These are phyloP conservation scores for Nesogale talazaci DNA, from an alignment of 2,113 vertebrate species.

Conservation along the genomic window DNA sequence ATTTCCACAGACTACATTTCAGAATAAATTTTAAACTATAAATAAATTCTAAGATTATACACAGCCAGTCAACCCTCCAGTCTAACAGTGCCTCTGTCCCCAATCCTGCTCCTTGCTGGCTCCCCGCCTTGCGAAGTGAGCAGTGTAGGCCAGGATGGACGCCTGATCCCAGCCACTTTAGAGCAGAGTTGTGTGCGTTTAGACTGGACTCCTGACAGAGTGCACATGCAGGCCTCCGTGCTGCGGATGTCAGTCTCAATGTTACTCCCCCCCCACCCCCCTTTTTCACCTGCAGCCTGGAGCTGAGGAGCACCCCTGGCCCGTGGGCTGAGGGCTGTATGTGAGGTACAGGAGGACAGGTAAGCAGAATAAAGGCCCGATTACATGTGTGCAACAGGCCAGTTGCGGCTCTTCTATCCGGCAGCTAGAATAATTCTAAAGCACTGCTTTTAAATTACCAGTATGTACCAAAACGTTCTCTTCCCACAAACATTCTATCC, in stretches of 20 bases:
- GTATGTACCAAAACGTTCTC: not conserved
- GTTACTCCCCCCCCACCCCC: no score
- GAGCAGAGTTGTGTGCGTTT: no score
- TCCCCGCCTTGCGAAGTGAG: no score
- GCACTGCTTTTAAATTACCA: no score
- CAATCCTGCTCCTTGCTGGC: no score
- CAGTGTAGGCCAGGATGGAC: no score
- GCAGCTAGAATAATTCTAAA: slow-evolving; percentile 45
- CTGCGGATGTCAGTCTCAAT: no score
- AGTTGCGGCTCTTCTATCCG: slow-evolving; percentile 22
- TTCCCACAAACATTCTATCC: not conserved
- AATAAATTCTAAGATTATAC: not conserved
- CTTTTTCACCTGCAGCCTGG: no score
- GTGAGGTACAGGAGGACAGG: not conserved
- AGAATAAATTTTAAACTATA: not conserved
- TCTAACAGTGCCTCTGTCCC: no score
- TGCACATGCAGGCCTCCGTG: no score
- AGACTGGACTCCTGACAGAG: no score
- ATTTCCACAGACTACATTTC: not conserved
- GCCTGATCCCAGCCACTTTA: no score
- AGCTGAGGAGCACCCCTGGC: not conserved
- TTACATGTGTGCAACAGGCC: not conserved
- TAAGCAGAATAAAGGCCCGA: not conserved
- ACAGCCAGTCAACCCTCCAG: not conserved
- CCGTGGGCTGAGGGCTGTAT: not conserved